These are phyloP conservation scores for Latheticus oryzae DNA, from an alignment of 2,888 invertebrate species.

Conservation along the genomic window DNA sequence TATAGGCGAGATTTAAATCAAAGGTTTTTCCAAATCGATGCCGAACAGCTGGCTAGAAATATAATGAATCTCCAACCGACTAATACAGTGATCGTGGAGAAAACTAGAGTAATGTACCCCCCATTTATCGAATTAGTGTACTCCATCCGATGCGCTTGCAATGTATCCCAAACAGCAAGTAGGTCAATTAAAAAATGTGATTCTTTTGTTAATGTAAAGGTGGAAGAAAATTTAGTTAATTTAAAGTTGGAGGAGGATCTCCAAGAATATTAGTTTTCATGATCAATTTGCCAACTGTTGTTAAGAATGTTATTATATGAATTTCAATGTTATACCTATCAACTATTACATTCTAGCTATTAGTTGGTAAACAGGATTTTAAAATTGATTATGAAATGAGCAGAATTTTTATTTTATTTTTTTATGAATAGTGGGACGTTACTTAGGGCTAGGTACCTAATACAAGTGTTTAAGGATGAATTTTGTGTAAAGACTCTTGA, in stretches of 20 bases:
- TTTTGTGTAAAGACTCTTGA: slow-evolving; percentile 11
- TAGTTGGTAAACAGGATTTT: slow-evolving; percentile 15
- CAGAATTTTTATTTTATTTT: slow-evolving; percentile 12
- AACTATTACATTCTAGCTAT: slow-evolving; percentile 19
- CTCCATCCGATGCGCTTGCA: slow-evolving; percentile 9
- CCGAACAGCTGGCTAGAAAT: slow-evolving; percentile 15
- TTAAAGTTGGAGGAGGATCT: slow-evolving; percentile 17
- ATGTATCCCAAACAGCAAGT: slow-evolving; percentile 16
- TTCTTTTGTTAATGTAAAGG: slow-evolving; percentile 12
- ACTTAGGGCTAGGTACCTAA: slow-evolving; percentile 17
- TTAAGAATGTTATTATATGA: slow-evolving; percentile 15
- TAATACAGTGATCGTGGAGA: slow-evolving; percentile 3
- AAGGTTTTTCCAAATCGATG: slow-evolving; percentile 12
- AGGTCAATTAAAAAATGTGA: slow-evolving; percentile 17
- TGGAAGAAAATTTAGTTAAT: slow-evolving; percentile 16
- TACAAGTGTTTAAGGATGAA: slow-evolving; percentile 16
- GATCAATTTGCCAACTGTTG: slow-evolving; percentile 17
- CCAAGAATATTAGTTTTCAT: slow-evolving; percentile 12
- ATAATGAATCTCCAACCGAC: slow-evolving; percentile 11
- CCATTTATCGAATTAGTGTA: slow-evolving; percentile 9
- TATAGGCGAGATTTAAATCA: slow-evolving; percentile 11
- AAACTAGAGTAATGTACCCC: slow-evolving; percentile 19
- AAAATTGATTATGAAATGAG: slow-evolving; percentile 12
- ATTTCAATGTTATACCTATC: slow-evolving; percentile 16
- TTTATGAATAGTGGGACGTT: slow-evolving; percentile 14